phyloP scores from a whole-genome alignment of 2,888 invertebrate genomes.

The Vanessa cardui region DNA sequence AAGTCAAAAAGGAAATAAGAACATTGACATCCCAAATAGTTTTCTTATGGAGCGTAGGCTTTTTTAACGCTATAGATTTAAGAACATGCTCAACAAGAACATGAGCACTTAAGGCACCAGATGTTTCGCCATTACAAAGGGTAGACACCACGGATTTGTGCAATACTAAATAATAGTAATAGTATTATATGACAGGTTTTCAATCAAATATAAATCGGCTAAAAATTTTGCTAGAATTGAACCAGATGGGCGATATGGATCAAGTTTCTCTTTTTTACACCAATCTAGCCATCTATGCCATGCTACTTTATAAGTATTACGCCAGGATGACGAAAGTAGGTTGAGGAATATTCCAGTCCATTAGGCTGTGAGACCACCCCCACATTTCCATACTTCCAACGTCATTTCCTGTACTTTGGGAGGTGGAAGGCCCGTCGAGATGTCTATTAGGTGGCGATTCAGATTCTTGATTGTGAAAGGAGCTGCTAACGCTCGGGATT shows the following conservation, averaged over 20 bases:
- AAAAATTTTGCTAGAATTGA: background rate
- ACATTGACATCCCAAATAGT: background rate
- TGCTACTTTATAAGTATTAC: background rate
- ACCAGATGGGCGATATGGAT: background rate
- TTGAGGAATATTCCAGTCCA: background rate
- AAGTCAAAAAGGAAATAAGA: too few species aligned
- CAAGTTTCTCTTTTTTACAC: too few species aligned
- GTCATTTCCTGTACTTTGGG: background rate
- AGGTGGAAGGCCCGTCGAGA: too few species aligned
- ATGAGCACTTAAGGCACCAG: background rate
- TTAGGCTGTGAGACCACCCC: background rate
- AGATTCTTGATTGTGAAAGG: too few species aligned
- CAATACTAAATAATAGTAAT: too few species aligned
- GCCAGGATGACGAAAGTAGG: slow-evolving; percentile 3
- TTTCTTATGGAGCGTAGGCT: background rate
- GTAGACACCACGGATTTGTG: background rate
- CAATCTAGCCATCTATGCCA: background rate
- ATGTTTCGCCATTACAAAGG: background rate
- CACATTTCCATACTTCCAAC: slow-evolving; percentile 6
- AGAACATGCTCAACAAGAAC: background rate
- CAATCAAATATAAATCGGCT: background rate
- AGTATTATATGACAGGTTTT: background rate
- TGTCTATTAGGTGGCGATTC: too few species aligned
- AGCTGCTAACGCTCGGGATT: too few species aligned
- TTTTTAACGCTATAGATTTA: background rate